These are phyloP conservation scores for Petrosia ficiformis DNA, from an alignment of 37 sponge, comb jelly and placozoan genomes.

Conservation along the genomic window DNA sequence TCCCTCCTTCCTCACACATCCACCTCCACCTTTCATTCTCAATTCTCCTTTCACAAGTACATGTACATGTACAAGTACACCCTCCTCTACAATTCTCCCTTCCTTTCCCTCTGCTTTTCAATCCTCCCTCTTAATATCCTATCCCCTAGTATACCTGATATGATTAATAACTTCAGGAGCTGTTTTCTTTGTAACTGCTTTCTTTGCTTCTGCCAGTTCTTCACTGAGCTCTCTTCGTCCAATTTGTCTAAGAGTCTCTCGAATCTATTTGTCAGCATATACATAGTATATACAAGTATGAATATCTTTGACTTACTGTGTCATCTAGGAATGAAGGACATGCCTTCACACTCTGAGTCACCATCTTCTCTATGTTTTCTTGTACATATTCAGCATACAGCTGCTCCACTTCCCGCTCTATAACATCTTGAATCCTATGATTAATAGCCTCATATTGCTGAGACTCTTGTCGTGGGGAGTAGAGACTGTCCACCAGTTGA, in stretches of 20 bases:
- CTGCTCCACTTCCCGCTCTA: slow-evolving; percentile 24
- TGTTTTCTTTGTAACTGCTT: slow-evolving; percentile 28
- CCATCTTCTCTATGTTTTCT: slow-evolving; percentile 73
- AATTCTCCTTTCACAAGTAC: too few species aligned
- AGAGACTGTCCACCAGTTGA: slow-evolving; percentile 56
- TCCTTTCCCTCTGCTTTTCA: too few species aligned
- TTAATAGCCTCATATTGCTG: slow-evolving; percentile 57
- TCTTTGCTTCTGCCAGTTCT: slow-evolving; percentile 46
- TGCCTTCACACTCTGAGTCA: slow-evolving; percentile 36
- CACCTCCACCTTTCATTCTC: too few species aligned
- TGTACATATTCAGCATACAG: slow-evolving; percentile 53
- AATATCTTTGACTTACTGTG: neutral
- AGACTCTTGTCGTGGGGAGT: slow-evolving; percentile 58
- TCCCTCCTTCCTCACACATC: too few species aligned
- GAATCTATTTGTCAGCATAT: neutral
- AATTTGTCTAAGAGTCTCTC: slow-evolving; percentile 16
- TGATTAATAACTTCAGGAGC: slow-evolving; percentile 58
- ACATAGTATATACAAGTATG: neutral
- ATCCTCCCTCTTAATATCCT: neutral
- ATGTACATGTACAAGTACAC: slow-evolving; percentile 24
- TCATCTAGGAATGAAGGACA: slow-evolving; percentile 35
- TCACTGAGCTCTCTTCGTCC: slow-evolving; percentile 4
- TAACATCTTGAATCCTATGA: slow-evolving; percentile 15
- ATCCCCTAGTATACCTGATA: too few species aligned
- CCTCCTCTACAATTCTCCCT: neutral